Conservation (phyloP, 2,888 invertebrate genomes). For the Pachymerium ferrugineum region DNA sequence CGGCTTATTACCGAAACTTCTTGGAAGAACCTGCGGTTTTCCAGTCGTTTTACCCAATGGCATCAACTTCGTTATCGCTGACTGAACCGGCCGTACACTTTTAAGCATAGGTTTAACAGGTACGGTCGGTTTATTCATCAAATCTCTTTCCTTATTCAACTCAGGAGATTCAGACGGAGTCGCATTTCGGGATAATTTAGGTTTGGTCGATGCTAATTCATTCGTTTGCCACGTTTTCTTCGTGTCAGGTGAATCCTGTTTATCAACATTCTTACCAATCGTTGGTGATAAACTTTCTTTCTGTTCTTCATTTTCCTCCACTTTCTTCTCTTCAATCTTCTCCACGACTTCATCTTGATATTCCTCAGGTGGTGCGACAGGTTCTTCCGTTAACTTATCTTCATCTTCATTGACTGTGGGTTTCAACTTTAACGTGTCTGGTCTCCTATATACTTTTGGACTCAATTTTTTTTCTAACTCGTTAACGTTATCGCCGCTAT, state of each 20-base stretch:
- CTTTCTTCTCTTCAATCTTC: conserved; percentile 43
- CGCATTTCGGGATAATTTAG: neutral
- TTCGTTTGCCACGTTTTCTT: neutral
- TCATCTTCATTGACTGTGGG: conserved; percentile 29
- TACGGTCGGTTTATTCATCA: conserved; percentile 58
- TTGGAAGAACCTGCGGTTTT: conserved; percentile 38
- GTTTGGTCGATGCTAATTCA: neutral
- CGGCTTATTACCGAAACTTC: conserved; percentile 30
- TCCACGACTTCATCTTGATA: neutral
- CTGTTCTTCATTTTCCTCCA: conserved; percentile 45
- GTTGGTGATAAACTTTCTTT: conserved; percentile 40
- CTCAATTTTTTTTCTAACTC: conserved; percentile 31
- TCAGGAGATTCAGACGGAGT: neutral
- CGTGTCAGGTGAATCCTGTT: conserved; percentile 6
- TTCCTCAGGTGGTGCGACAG: neutral
- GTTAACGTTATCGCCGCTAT: conserved; percentile 34
- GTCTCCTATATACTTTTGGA: conserved; percentile 32
- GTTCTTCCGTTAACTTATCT: conserved; percentile 15
- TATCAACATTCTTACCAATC: conserved; percentile 31
- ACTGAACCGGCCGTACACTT: conserved; percentile 42
- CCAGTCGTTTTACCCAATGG: conserved; percentile 26
- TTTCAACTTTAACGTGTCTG: conserved; percentile 31
- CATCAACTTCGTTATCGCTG: conserved; percentile 30
- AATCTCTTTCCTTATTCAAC: neutral
- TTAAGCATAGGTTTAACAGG: conserved; percentile 63